Evolutionary conservation across 2,888 invertebrate genomes (phyloP).

Genomic region (Callinectes sapidus): DNA sequence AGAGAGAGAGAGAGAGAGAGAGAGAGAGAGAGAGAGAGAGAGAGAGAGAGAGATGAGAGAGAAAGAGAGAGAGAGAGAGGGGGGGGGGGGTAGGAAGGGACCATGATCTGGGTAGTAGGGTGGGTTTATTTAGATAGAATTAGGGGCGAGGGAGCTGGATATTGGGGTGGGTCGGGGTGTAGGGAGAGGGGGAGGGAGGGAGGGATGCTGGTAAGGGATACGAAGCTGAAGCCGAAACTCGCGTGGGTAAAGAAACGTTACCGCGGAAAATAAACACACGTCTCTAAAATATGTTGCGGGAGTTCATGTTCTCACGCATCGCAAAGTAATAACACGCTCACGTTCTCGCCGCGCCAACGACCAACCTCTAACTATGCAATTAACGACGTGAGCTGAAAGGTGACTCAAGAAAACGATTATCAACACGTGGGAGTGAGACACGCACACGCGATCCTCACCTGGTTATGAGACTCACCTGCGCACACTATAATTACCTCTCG

Average conservation of each 20-base stretch:
- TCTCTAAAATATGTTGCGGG: not conserved
- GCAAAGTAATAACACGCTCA: not conserved
- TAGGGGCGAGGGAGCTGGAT: slow-evolving; percentile 7
- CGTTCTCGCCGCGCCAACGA: not conserved
- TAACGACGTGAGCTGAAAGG: not conserved
- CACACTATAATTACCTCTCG: not conserved
- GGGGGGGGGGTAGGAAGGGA: not conserved
- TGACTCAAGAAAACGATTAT: slow-evolving; percentile 12
- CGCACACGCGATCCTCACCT: not conserved
- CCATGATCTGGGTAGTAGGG: slow-evolving; percentile 15
- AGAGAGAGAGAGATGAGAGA: not conserved
- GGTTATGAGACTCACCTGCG: not conserved
- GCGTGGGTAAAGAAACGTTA: not conserved
- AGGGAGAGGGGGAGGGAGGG: not conserved
- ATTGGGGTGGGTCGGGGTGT: not conserved
- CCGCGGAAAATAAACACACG: not conserved
- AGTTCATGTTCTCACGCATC: not conserved
- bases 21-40: not conserved
- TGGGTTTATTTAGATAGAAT: slow-evolving; percentile 11
- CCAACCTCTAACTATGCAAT: not conserved
- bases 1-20: not conserved
- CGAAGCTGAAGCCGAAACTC: not conserved
- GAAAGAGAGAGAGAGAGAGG: too few relatives aligned
- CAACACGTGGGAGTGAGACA: not conserved
- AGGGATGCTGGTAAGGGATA: not conserved